Percentiles rank a stretch among this genome's conserved stretches.
Conservation (phyloP, 2,113 vertebrate species). For the Toxostoma redivivum region DNA sequence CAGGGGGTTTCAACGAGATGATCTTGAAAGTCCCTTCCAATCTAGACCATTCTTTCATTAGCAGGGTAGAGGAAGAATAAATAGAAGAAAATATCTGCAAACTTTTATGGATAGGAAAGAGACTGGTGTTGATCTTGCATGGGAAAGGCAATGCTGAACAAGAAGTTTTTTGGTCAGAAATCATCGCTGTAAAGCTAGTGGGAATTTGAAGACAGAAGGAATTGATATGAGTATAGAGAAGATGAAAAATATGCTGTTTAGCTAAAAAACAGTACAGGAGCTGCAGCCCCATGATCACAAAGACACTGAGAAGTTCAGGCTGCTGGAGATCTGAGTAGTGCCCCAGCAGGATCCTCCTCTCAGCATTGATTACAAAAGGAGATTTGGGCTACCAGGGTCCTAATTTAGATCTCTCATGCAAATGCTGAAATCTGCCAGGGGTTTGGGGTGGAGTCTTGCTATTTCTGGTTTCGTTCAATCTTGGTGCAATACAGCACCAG, state of each 20-base stretch:
- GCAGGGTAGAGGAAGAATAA: not conserved
- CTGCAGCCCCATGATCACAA: not conserved
- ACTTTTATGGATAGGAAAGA: not conserved
- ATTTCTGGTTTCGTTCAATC: not conserved
- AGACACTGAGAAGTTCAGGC: not conserved
- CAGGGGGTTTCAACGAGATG: not conserved
- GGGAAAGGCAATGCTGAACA: not conserved
- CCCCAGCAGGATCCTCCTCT: not conserved
- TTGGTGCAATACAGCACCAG: not conserved
- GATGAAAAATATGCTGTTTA: not conserved
- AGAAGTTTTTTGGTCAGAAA: not conserved
- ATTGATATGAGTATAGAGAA: not conserved
- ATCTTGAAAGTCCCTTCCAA: not conserved
- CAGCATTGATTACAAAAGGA: not conserved
- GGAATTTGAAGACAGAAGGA: not conserved
- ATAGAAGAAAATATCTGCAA: not conserved
- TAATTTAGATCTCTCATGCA: not conserved
- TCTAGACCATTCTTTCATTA: not conserved
- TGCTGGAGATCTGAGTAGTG: not conserved
- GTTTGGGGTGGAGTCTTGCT: not conserved
- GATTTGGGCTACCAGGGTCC: not conserved
- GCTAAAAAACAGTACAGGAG: not conserved
- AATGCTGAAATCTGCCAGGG: not conserved
- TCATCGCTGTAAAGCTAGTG: rapidly evolving
- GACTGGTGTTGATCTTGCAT: not conserved